Evolutionary conservation across 1,140 invertebrate species (phyloP), one percentile per base, ranked within the genome.

Genomic region (Danaus melanippus): DNA sequence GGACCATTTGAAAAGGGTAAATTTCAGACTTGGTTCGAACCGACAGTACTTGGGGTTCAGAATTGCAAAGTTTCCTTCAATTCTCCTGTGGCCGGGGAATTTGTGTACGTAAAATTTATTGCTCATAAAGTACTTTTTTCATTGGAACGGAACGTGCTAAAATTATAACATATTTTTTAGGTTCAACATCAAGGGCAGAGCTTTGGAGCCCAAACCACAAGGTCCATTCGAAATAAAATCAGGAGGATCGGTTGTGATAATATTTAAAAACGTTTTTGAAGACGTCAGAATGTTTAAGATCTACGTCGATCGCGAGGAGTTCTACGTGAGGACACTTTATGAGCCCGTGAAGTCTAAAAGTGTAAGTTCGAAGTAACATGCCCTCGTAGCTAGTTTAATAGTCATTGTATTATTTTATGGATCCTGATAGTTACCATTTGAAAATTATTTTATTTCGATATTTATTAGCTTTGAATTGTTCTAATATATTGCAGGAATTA

Each of bases 211-310:
- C 9, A 81, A 78, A 55, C 82, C 82, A 5, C 73, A 75, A 56
- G 82, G 82, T 1, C 82, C 82, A 0, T 77, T 53, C 43, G 67
- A 73, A 53, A 67, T 86, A 21, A 77, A 68, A 65, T 57, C 66
- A 6, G 79, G 80, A 0, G 67, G 67, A 12, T 74, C 12, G 39
- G 63, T 67, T 8, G 53, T 44, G 8, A 77, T 86, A 10, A 60
- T 42, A 12, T 86, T 84, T 46, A 86, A 83, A 66, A 86, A 86
- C 47, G 59, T 84, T 9, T 86, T 84, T 56, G 67, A 74, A 46
- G 74, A 81, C 1, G 60, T 64, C 0, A 54, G 68, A 54, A 75
- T 64, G 47, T 86, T 86, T 12, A 78, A 75, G 60, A 69, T 84
- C 52, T 53, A 62, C 11, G 57, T 76, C 9, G 83, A 86, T 45